A percentile compares a stretch with the other conserved stretches of the same genome.
phyloP scores from a whole-genome alignment of 2,797 vertebrate species.

The Crocodylus rhombifer region DNA sequence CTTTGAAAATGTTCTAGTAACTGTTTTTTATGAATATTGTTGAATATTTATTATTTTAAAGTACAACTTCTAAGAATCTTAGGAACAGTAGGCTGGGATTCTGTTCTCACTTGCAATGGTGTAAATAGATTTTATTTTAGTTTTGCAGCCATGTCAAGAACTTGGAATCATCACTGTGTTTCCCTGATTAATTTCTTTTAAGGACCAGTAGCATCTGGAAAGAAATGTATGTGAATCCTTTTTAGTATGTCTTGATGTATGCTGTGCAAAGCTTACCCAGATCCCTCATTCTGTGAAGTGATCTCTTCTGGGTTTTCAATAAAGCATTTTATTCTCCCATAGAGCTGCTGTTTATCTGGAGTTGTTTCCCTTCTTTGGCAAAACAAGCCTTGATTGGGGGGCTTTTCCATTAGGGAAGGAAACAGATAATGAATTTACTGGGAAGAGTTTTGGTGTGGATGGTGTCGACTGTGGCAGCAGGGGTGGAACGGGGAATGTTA shows the following conservation, averaged over 20 bases:
- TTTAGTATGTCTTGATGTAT: constrained; percentile 4
- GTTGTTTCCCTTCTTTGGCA: constrained; percentile 67
- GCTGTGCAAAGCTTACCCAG: constrained; percentile 43
- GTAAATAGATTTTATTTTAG: neutral
- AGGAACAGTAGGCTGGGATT: neutral
- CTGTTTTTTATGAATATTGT: neutral
- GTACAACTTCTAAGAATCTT: neutral
- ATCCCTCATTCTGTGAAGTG: constrained; percentile 20
- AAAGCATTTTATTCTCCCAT: constrained; percentile 49
- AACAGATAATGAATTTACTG: constrained; percentile 80
- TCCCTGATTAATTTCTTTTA: neutral
- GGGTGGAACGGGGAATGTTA: constrained; percentile 70
- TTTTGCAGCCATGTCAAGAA: neutral
- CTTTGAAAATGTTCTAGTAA: neutral
- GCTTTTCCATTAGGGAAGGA: constrained; percentile 64
- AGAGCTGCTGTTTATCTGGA: constrained; percentile 69
- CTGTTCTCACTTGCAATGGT: neutral
- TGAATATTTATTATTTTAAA: neutral
- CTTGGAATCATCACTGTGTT: neutral
- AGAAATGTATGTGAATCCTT: neutral
- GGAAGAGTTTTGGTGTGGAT: constrained; percentile 59
- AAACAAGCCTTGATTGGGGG: constrained; percentile 47
- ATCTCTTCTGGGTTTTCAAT: constrained; percentile 33
- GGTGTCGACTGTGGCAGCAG: neutral
- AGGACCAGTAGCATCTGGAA: neutral